Conservation (phyloP, 2,113 vertebrate genomes). For the Stercorarius parasiticus region DNA sequence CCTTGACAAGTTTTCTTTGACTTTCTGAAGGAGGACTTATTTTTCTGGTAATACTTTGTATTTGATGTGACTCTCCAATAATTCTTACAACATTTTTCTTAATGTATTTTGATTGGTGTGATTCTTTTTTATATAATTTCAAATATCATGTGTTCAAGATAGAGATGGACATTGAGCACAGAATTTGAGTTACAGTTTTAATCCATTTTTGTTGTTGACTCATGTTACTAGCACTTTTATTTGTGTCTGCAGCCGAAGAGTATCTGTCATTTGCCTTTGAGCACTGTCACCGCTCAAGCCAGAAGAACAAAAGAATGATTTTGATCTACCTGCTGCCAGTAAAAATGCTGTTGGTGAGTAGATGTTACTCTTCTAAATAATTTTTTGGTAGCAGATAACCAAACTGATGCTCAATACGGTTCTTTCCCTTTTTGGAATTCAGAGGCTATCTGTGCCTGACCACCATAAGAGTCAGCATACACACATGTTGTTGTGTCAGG, state of each 20-base stretch:
- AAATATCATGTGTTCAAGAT: background rate
- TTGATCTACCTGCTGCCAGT: slow-evolving; percentile 96
- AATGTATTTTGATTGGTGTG: background rate
- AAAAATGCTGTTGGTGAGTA: slow-evolving; percentile 94
- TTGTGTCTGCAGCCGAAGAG: slow-evolving; percentile 84
- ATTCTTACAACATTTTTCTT: background rate
- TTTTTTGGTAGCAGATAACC: background rate
- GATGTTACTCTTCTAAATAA: background rate
- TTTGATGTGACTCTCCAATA: background rate
- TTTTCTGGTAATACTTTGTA: background rate
- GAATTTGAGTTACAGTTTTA: background rate
- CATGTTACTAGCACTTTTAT: background rate
- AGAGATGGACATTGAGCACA: background rate
- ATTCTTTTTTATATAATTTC: background rate
- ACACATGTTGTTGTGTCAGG: background rate
- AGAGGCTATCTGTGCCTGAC: background rate
- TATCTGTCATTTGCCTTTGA: slow-evolving; percentile 92
- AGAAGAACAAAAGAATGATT: slow-evolving; percentile 98
- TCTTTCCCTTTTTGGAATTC: background rate
- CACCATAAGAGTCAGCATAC: background rate
- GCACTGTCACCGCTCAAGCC: slow-evolving; percentile 90
- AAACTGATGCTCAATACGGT: background rate
- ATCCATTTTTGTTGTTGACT: background rate
- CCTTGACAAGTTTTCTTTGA: background rate
- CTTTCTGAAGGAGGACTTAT: background rate